Evolutionary conservation across 2,888 invertebrate species (phyloP), one percentile per base, ranked within the genome.

Genomic region (Exephanes ischioxanthus): DNA sequence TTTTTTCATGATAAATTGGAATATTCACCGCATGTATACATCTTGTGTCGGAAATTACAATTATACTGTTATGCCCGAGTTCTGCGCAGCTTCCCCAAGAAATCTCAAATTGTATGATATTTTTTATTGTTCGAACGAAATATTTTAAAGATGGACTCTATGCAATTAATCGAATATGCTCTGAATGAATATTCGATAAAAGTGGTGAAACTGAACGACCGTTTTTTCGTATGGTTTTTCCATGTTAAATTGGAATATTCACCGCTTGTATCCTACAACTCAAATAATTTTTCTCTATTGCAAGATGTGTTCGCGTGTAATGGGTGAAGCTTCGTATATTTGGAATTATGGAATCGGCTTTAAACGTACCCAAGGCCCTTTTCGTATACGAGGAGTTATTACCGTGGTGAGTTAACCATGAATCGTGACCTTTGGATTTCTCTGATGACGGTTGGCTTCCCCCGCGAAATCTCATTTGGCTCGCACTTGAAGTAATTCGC

Each of bases 31-130:
- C n/a, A n/a, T n/a, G n/a, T n/a, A n/a, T n/a, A 70, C 73, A 79
- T 63, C 53, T 48, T 45, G 51, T 63, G 70, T 33, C 14, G 66
- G 78, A 79, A 85, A 82, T 85, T 82, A 78, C 63, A 76, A 71
- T 79, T 71, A 79, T 78, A 82, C 66, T 41, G 51, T 67, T 53
- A 70, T 48, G 19, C 41, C 61, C 5, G 41, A 19, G 55, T 26
- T 33, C 41, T 45, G 30, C 61, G n/a, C 33, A 26, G 30, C 22
- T 45, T 63, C 2, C 22, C 11, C 26, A 0, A 26, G 45, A 73
- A 61, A 45, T 45, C 61, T 61, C 73, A 26, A 30, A 61, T 41
- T 73, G 72, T 45, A 2, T 0, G 9, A 7, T 53, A 16, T 16
- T 14, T 53, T 53, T 19, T 3, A 26, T n/a, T 53, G 6, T 19